A percentile compares a stretch with the other conserved stretches of the same genome.
Evolutionary conservation across 2,888 invertebrate genomes (phyloP).

Genomic region (Cremastobaeus sp.): DNA sequence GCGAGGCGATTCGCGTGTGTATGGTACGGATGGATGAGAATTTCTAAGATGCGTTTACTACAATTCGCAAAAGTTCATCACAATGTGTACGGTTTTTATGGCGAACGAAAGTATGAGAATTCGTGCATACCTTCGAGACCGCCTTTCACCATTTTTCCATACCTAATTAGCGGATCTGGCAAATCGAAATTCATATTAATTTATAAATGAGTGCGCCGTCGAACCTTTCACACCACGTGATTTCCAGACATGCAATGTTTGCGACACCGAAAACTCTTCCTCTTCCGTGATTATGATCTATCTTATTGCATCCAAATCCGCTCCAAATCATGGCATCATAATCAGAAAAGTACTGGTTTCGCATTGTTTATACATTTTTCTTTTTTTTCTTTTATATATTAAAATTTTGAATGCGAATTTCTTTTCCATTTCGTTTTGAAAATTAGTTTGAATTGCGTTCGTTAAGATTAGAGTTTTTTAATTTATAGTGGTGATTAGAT

Average conservation of each 20-base stretch:
- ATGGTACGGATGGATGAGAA: conserved; percentile 63
- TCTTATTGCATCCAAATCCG: too few species aligned
- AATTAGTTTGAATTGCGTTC: too few species aligned
- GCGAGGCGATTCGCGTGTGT: conserved; percentile 1
- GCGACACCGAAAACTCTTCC: not conserved
- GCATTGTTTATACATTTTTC: too few species aligned
- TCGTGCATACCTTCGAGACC: conserved; percentile 63
- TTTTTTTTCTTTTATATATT: too few species aligned
- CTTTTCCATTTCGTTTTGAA: too few species aligned
- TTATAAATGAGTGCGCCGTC: conserved; percentile 13
- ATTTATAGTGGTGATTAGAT: too few species aligned
- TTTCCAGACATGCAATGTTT: not conserved
- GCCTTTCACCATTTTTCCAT: conserved; percentile 65
- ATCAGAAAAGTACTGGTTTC: too few species aligned
- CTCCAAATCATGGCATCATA: too few species aligned
- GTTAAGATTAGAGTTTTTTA: too few species aligned
- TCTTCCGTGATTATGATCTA: too few species aligned
- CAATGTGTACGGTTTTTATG: conserved; percentile 61
- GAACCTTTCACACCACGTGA: conserved; percentile 22
- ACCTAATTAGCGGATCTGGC: conserved; percentile 54
- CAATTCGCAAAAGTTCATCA: conserved; percentile 20
- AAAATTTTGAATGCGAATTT: too few species aligned
- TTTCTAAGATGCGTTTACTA: conserved; percentile 65
- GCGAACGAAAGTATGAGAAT: conserved; percentile 72
- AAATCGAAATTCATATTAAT: conserved; percentile 49